Base-by-base conservation (phyloP, 1,140 invertebrate species). In the Drosophila pruinosa region DNA sequence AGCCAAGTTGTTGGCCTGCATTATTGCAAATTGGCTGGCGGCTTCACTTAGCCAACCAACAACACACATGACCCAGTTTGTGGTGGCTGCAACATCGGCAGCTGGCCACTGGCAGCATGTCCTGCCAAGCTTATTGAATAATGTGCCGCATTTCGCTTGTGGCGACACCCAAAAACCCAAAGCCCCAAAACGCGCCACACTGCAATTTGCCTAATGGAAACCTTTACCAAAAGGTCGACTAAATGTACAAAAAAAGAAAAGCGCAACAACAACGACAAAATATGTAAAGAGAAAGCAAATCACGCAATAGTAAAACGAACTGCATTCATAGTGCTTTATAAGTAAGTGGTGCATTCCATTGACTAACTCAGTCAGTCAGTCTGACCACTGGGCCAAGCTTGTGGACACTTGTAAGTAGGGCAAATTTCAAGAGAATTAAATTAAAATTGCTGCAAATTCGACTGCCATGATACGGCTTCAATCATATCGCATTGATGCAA, bases 161-260 rank as follows among this genome's bases (percentile, higher is more conserved):
- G 63, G 70, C 69, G 34, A 72, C 52, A 67, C n/a, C 31, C 41
- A 43, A 47, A 24, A 52, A 31, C 24, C 21, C 14, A 59, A 12
- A 59, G 36, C 8, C n/a, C 48, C 10, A 54, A 64, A 48, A 26
- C 48, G 28, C 41, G 47, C 26, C 39, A 28, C 81, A 62, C 74
- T 64, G 82, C 74, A 86, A 85, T 85, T 88, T 85, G 69, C 69
- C 72, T 85, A 85, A 85, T 85, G 81, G 77, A 81, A 86, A 22
- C 17, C 21, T 53, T 47, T 59, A 12, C 14, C 41, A 39, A 53
- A 54, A 59, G 54, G 54, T 72, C 56, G 71, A 39, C 57, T 26
- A 57, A 71, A 45, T 36, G 17, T 22, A 19, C 8, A 52, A 54
- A 36, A 59, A 80, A 75, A 77, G 67, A 83, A 81, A 70, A 81